Evolutionary conservation across 2,888 invertebrate species (phyloP).

Genomic region (Agrotis clavis): DNA sequence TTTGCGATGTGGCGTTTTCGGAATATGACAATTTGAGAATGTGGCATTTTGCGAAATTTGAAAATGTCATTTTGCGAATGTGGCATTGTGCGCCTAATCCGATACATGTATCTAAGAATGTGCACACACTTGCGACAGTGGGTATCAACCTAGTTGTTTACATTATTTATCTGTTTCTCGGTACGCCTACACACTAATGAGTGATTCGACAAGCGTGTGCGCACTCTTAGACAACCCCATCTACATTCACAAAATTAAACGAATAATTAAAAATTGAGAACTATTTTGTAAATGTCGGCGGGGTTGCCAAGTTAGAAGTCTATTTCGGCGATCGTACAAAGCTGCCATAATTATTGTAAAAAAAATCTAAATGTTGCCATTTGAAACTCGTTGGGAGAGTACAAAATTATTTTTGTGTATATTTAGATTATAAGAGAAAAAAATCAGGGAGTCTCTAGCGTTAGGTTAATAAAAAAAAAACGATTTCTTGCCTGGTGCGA

Average conservation of each 20-base stretch:
- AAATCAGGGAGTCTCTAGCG: conserved; percentile 90
- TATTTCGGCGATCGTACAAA: conserved; percentile 82
- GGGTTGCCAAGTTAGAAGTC: conserved; percentile 56
- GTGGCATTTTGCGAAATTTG: no score
- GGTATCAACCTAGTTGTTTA: conserved; percentile 31
- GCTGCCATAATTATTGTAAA: conserved; percentile 85
- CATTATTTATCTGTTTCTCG: conserved; percentile 43
- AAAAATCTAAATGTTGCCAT: conserved; percentile 85
- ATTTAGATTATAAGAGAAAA: conserved; percentile 88
- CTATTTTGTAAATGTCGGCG: conserved; percentile 58
- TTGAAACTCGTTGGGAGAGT: conserved; percentile 89
- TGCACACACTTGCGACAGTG: conserved; percentile 16
- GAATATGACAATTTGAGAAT: no score
- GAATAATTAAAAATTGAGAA: conserved; percentile 47
- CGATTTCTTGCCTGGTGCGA: conserved; percentile 88
- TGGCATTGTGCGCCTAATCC: no score
- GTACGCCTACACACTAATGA: conserved; percentile 19
- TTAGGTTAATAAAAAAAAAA: conserved; percentile 81
- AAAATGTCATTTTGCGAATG: no score
- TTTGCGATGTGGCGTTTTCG: no score
- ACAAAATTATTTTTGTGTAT: conserved; percentile 91
- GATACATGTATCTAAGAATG: conserved; percentile 44
- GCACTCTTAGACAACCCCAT: conserved; percentile 42
- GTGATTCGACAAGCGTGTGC: conserved; percentile 27
- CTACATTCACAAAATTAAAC: conserved; percentile 37